Evolutionary conservation across 2,113 vertebrate species (phyloP).

Genomic region (Phoxinus phoxinus): DNA sequence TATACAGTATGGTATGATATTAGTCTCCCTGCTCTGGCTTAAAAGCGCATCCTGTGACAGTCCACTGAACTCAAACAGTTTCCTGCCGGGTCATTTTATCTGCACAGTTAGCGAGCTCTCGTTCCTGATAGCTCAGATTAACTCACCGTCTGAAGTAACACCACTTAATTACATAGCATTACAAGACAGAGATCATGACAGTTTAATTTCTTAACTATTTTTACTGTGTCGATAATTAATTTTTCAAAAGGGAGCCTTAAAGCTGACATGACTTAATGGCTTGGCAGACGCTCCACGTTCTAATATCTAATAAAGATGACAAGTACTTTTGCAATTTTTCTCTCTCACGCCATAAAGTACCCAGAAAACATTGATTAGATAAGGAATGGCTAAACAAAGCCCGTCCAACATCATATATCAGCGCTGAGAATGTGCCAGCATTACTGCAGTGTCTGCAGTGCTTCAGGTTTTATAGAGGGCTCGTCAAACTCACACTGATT

Average conservation of each 20-base stretch:
- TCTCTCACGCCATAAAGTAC: slow-evolving; percentile 32
- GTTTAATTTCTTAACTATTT: slow-evolving; percentile 26
- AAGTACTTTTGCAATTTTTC: slow-evolving; percentile 34
- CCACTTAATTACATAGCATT: slow-evolving; percentile 39
- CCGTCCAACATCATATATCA: slow-evolving; percentile 36
- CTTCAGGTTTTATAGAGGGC: slow-evolving; percentile 12
- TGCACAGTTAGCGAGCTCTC: background rate
- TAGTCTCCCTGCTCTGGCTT: slow-evolving; percentile 36
- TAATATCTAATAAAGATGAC: slow-evolving; percentile 43
- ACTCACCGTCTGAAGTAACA: slow-evolving; percentile 16
- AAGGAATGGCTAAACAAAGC: slow-evolving; percentile 21
- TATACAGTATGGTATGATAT: slow-evolving; percentile 42
- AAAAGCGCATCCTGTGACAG: slow-evolving; percentile 38
- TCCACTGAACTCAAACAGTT: slow-evolving; percentile 13
- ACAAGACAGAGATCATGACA: slow-evolving; percentile 37
- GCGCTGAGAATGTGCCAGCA: slow-evolving; percentile 19
- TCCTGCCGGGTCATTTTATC: slow-evolving; percentile 21
- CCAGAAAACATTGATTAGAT: slow-evolving; percentile 48
- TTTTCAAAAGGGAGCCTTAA: slow-evolving; percentile 24
- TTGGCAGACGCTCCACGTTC: slow-evolving; percentile 43
- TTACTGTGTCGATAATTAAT: slow-evolving; percentile 42
- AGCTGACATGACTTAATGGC: slow-evolving; percentile 31
- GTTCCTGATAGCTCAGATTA: slow-evolving; percentile 13
- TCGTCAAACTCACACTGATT: slow-evolving; percentile 30
- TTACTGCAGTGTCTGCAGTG: slow-evolving; percentile 7